Base-by-base conservation (phyloP, 1,140 invertebrate species). In the Calephelis nemesis region DNA sequence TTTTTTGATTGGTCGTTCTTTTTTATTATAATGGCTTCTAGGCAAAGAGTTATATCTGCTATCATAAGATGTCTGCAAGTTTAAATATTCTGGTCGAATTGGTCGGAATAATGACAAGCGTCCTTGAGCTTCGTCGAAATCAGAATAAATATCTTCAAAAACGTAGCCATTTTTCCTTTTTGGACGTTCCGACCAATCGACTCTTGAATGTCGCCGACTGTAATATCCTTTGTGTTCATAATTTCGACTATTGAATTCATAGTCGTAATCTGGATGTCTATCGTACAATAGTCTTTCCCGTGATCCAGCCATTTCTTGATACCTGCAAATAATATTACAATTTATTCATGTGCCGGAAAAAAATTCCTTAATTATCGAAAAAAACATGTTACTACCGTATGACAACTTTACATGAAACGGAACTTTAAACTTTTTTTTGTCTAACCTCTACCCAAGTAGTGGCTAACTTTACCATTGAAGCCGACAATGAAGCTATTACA, bases 121-220 rank as follows among this genome's bases (percentile, higher is more conserved):
- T 13, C 85, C 88, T 81, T 92, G 81, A 6, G 87, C 87, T 75
- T 92, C 88, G 62, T 88, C 88, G 73, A 88, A 91, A 63, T 92
- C 88, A 30, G 90, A 89, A 63, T 92, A 92, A 30, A 92, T 89
- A 67, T 92, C 91, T 84, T 92, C 91, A 65, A 88, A 92, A 12
- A 92, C 90, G 71, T 90, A 92, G 1, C 92, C 92, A 62, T 92
- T 92, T 74, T 85, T 92, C 40, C 91, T 71, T 67, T 76, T 73
- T 0, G 85, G 85, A 52, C 74, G 72, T 15, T 85, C 85, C 67
- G 79, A 77, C 60, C 74, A 62, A 19, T 83, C 76, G 60, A 75
- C 75, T 13, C 77, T 69, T 60, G 42, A 13, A 40, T 78, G 71
- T 3, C 73, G 62, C 67, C 74, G 71, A 45, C 71, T 74, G 60